phyloP scores from a whole-genome alignment of 1,140 invertebrate species.

The Magallana angulata region DNA sequence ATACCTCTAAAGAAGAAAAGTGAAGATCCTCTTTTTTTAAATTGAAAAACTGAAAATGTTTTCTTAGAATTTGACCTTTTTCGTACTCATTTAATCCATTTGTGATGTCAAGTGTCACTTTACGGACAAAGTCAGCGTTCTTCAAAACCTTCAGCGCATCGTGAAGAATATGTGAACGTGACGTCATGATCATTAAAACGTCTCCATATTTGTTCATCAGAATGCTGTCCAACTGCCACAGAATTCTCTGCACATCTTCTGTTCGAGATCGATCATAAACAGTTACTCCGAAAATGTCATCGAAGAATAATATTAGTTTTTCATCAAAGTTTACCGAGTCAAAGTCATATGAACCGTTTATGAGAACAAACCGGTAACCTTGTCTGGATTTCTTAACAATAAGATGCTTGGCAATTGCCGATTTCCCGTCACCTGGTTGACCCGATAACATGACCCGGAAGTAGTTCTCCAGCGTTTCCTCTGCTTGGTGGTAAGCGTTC shows the following conservation, averaged over 20 bases:
- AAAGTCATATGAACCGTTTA: neutral
- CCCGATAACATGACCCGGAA: constrained; percentile 20
- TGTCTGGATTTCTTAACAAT: constrained; percentile 21
- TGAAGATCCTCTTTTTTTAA: neutral
- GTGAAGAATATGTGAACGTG: constrained; percentile 10
- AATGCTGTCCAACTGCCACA: constrained; percentile 13
- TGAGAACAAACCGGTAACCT: constrained; percentile 2
- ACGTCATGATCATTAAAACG: constrained; percentile 10
- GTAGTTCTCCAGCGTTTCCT: constrained; percentile 17
- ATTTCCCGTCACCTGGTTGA: constrained; percentile 17
- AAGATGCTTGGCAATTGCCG: constrained; percentile 2
- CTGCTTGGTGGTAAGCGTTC: neutral
- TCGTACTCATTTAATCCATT: neutral
- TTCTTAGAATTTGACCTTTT: constrained; percentile 10
- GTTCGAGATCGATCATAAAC: constrained; percentile 22
- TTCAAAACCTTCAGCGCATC: constrained; percentile 24
- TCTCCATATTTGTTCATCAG: constrained; percentile 6
- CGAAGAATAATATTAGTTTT: constrained; percentile 10
- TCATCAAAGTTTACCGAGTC: constrained; percentile 23
- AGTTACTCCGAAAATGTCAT: constrained; percentile 28
- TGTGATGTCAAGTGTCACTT: neutral
- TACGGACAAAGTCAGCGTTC: neutral
- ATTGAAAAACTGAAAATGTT: constrained; percentile 17
- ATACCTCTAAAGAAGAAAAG: neutral
- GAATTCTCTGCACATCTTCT: constrained; percentile 5